These are phyloP conservation scores for Datnioides undecimradiatus DNA, from an alignment of 2,113 vertebrate genomes.

Conservation along the genomic window DNA sequence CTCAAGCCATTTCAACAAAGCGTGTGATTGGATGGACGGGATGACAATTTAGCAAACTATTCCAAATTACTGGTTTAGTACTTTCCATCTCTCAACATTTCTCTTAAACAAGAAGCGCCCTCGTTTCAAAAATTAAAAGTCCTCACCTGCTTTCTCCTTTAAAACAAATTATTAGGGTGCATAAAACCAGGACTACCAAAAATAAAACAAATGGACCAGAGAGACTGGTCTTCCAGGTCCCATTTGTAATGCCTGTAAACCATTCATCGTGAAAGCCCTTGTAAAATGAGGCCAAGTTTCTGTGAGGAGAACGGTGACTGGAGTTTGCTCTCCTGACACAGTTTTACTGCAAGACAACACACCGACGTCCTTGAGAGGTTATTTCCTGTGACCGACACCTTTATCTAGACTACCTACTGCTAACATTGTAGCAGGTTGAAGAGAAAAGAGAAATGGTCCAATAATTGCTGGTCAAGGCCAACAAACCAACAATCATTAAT, in stretches of 20 bases:
- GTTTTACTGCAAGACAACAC: slow-evolving; percentile 45
- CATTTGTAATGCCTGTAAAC: slow-evolving; percentile 47
- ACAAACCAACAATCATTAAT: slow-evolving; percentile 26
- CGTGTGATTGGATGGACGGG: background rate
- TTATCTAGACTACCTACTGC: background rate
- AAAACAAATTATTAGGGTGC: background rate
- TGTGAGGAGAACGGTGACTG: slow-evolving; percentile 15
- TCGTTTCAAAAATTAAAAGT: background rate
- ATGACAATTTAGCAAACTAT: background rate
- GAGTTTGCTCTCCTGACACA: slow-evolving; percentile 50
- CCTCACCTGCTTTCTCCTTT: background rate
- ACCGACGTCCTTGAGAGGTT: slow-evolving; percentile 42
- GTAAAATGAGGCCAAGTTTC: slow-evolving; percentile 50
- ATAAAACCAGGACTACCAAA: slow-evolving; percentile 40
- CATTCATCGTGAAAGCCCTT: background rate
- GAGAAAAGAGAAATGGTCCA: slow-evolving; percentile 35
- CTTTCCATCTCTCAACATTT: background rate
- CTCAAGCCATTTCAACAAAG: background rate
- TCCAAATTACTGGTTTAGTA: background rate
- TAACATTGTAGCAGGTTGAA: slow-evolving; percentile 22
- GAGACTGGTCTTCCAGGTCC: slow-evolving; percentile 26
- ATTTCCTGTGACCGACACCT: slow-evolving; percentile 15
- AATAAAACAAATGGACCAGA: slow-evolving; percentile 48
- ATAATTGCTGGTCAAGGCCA: slow-evolving; percentile 2
- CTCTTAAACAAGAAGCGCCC: background rate